These are phyloP conservation scores for Tryphoninae sp. DNA, from an alignment of 2,888 invertebrate species.

Conservation along the genomic window DNA sequence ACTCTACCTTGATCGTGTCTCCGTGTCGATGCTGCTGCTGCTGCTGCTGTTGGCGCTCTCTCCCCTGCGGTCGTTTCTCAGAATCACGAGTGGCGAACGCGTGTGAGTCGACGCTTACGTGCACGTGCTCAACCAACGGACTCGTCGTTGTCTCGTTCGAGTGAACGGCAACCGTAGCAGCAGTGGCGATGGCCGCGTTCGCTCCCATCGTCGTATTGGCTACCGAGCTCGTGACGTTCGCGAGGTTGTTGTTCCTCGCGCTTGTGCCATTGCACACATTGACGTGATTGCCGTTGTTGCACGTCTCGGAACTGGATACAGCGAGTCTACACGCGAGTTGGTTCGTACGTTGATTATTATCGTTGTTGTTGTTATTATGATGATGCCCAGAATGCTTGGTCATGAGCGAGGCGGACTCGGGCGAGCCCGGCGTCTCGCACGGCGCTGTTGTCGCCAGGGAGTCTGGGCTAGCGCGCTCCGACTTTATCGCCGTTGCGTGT, in stretches of 20 bases:
- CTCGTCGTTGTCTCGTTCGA: slow-evolving; percentile 68
- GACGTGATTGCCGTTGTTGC: slow-evolving; percentile 21
- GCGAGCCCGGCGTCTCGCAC: slow-evolving; percentile 72
- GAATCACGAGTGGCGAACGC: slow-evolving; percentile 68
- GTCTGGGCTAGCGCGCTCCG: slow-evolving; percentile 77
- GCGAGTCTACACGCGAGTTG: slow-evolving; percentile 34
- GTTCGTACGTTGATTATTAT: slow-evolving; percentile 56
- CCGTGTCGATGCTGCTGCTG: slow-evolving; percentile 50
- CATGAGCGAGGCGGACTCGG: slow-evolving; percentile 60
- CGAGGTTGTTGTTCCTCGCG: slow-evolving; percentile 41
- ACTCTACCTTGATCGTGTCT: slow-evolving; percentile 51
- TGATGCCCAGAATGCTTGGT: slow-evolving; percentile 65
- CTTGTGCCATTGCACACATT: slow-evolving; percentile 42
- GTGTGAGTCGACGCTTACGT: slow-evolving; percentile 68
- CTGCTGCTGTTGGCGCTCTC: slow-evolving; percentile 60
- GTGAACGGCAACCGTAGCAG: slow-evolving; percentile 70
- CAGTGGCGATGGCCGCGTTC: slow-evolving; percentile 61
- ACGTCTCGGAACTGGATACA: slow-evolving; percentile 43
- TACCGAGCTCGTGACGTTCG: slow-evolving; percentile 40
- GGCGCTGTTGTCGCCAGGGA: slow-evolving; percentile 79
- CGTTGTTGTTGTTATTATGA: slow-evolving; percentile 43
- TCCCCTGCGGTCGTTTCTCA: slow-evolving; percentile 68
- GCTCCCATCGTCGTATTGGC: slow-evolving; percentile 62
- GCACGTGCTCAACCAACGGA: slow-evolving; percentile 68
- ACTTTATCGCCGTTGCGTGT: slow-evolving; percentile 77